Evolutionary conservation across 2,888 invertebrate species (phyloP).

Genomic region (Poecilobothrus nobilitatus): DNA sequence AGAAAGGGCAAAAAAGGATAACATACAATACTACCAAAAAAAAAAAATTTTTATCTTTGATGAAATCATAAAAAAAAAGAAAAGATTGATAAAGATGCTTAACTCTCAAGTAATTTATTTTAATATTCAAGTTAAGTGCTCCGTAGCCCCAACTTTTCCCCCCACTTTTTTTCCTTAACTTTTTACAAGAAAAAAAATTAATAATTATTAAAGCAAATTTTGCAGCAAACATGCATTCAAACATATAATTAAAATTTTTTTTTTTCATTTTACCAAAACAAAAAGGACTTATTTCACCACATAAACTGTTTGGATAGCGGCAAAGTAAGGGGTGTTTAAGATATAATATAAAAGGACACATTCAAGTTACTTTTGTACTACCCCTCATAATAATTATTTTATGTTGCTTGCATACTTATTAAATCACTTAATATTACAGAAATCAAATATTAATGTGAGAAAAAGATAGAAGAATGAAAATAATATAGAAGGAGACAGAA

Average conservation of each 20-base stretch:
- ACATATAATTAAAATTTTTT: too few species aligned
- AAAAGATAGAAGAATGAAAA: too few species aligned
- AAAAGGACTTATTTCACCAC: too few species aligned
- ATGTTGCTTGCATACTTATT: neutral
- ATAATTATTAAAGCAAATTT: too few species aligned
- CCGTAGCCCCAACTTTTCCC: neutral
- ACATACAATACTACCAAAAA: neutral
- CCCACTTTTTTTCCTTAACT: too few species aligned
- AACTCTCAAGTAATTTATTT: neutral
- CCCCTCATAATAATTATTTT: neutral
- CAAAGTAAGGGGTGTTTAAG: too few species aligned
- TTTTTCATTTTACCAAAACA: too few species aligned
- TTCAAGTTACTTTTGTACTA: neutral
- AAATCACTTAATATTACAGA: neutral
- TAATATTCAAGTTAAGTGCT: neutral
- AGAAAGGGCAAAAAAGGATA: neutral
- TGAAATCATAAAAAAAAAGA: neutral
- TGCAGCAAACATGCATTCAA: neutral
- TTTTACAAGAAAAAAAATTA: too few species aligned
- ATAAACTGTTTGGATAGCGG: too few species aligned
- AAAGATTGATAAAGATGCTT: neutral
- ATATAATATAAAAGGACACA: too few species aligned
- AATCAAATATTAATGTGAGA: neutral
- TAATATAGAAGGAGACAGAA: too few species aligned
- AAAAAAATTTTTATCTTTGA: neutral